Base-by-base conservation (phyloP, 2,113 vertebrate genomes). In the Conger conger region DNA sequence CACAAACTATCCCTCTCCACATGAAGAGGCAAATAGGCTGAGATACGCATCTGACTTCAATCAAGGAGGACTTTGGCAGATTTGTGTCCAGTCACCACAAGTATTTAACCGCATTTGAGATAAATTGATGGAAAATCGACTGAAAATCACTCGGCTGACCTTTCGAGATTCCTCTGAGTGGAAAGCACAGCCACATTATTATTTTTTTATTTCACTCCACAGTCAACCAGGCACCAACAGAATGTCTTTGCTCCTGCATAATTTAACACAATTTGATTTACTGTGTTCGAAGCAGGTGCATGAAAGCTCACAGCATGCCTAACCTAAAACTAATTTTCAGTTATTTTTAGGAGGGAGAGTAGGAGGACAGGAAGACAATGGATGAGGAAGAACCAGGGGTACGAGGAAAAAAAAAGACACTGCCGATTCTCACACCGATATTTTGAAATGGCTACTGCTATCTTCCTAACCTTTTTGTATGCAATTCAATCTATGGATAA, bases 141-240 rank as follows among this genome's bases (percentile, higher is more conserved):
- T 38, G 38, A 83, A 40, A 76, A 60, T 83, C n/a, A 76, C 40
- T 76, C 13, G 38, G 20, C 82, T 77, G 82, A 77, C 82, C 68
- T 83, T 77, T 36, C 30, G 8, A 40, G 38, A 76, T 17, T 76
- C 18, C 23, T 38, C 45, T 40, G 30, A n/a, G n/a, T 68, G 76
- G 73, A 53, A 73, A 83, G 11, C 40, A 17, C 63, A 8, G 45
- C 50, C 68, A 83, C 38, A 45, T 45, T 77, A n/a, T 76, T 50
- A 6, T 50, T n/a, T 20, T 18, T 17, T 4, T 20, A 42, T 42
- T 9, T 50, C 37, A 38, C 37, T 73, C 37, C 37, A 73, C 42
- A 76, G 40, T 23, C 36, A 38, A 37, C 38, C 30, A 53, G 30
- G 68, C 82, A 27, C 20, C 40, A 45, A 42, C 63, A 42, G 15